These are phyloP conservation scores for Glomeris marginata DNA, from an alignment of 2,888 invertebrate genomes.

Conservation along the genomic window DNA sequence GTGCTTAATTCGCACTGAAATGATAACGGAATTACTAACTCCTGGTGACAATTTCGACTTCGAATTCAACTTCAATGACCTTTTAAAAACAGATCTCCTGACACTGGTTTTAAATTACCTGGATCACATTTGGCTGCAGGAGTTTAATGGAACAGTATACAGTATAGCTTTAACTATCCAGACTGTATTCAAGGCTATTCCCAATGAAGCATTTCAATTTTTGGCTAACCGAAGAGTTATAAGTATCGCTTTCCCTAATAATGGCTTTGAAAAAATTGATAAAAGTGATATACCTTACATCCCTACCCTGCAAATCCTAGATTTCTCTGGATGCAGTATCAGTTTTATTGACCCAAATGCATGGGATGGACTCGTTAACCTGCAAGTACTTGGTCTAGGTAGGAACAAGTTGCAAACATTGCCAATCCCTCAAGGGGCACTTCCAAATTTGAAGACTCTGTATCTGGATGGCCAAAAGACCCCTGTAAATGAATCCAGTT, in stretches of 20 bases:
- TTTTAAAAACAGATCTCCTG: conserved; percentile 3
- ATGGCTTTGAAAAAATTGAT: not conserved
- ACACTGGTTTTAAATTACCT: not conserved
- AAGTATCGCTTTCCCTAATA: not conserved
- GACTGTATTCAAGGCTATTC: not conserved
- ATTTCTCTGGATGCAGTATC: conserved; percentile 2
- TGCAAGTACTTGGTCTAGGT: not conserved
- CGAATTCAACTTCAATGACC: not conserved
- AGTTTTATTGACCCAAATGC: not conserved
- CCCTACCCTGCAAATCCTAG: not conserved
- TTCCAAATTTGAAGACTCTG: not conserved
- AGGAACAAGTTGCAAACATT: not conserved
- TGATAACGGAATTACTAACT: not conserved
- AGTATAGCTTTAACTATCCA: not conserved
- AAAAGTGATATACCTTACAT: conserved; percentile 2
- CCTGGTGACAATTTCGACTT: not conserved
- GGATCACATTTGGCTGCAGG: not conserved
- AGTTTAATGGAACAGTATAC: conserved; percentile 1
- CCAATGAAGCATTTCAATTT: not conserved
- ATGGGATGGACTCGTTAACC: not conserved
- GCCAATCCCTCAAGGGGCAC: not conserved
- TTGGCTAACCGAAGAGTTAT: not conserved
- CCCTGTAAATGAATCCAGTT: too few relatives aligned
- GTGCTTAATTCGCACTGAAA: not conserved
- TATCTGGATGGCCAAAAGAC: not conserved